phyloP scores from a whole-genome alignment of 2,888 invertebrate genomes.

The Orchestes rusci region DNA sequence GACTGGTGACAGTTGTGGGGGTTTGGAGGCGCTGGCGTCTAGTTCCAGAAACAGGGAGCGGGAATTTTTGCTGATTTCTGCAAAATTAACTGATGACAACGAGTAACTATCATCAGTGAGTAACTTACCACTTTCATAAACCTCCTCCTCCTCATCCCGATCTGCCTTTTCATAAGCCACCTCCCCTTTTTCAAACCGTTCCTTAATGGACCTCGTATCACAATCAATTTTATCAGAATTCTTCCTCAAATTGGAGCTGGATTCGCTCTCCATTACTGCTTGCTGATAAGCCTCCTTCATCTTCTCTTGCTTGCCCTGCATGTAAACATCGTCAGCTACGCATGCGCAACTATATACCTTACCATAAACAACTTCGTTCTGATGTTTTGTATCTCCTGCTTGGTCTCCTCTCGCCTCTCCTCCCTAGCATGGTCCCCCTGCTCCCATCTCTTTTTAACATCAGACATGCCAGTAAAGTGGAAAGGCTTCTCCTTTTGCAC shows the following conservation, averaged over 20 bases:
- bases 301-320: slow-evolving; percentile 78
- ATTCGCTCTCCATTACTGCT: slow-evolving; percentile 74
- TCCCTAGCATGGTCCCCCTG: slow-evolving; percentile 54
- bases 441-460: slow-evolving; percentile 78
- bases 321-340: not conserved
- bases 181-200: slow-evolving; percentile 76
- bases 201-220: slow-evolving; percentile 49
- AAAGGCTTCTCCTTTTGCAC: slow-evolving; percentile 66
- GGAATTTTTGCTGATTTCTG: slow-evolving; percentile 81
- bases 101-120: too few species aligned
- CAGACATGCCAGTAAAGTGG: slow-evolving; percentile 75
- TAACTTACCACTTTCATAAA: slow-evolving; percentile 70
- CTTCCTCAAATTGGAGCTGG: slow-evolving; percentile 45
- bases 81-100: slow-evolving; percentile 5
- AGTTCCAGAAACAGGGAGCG: slow-evolving; percentile 79
- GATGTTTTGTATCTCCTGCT: slow-evolving; percentile 83
- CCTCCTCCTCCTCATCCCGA: slow-evolving; percentile 61
- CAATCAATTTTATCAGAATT: slow-evolving; percentile 48
- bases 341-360: slow-evolving; percentile 19
- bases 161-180: slow-evolving; percentile 51
- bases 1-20: slow-evolving; percentile 54
- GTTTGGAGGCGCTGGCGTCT: slow-evolving; percentile 66
- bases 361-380: slow-evolving; percentile 79
- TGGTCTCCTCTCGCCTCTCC: slow-evolving; percentile 70
- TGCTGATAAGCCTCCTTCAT: slow-evolving; percentile 91